Percentiles rank a stretch among this genome's conserved stretches.
Evolutionary conservation across 1,140 invertebrate genomes (phyloP).

Genomic region (Bombus cullumanus): DNA sequence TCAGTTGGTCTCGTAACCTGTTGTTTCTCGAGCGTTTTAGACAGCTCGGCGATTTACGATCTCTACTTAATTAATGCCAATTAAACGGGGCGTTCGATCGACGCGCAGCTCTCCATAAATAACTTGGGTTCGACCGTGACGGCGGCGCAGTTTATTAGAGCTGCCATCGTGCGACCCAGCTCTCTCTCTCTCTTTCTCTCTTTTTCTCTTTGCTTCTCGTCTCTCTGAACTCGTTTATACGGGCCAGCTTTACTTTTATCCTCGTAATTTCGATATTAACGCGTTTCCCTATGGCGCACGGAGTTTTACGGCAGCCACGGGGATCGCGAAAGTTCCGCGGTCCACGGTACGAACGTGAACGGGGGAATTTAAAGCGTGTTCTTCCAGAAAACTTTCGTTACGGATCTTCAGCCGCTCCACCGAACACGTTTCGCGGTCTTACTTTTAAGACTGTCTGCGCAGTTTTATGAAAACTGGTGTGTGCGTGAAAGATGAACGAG

Average conservation of each 20-base stretch:
- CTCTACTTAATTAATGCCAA: slow-evolving; percentile 48
- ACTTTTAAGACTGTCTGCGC: not conserved
- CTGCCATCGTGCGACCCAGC: not conserved
- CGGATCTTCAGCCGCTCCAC: too few species aligned
- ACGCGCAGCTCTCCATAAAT: slow-evolving; percentile 28
- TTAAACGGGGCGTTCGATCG: slow-evolving; percentile 39
- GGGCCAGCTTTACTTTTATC: not conserved
- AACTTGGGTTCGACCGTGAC: not conserved
- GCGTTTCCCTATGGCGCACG: not conserved
- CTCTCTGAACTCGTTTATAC: too few species aligned
- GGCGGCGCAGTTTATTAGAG: slow-evolving; percentile 22
- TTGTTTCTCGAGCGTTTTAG: slow-evolving; percentile 9
- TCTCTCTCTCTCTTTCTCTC: too few species aligned
- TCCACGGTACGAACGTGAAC: not conserved
- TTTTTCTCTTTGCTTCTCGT: too few species aligned
- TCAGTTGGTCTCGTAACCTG: slow-evolving; percentile 23
- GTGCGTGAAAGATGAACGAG: not conserved
- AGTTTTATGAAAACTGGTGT: not conserved
- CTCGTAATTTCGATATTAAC: slow-evolving; percentile 8
- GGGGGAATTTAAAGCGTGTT: not conserved
- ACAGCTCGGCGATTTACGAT: slow-evolving; percentile 40
- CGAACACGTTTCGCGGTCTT: not conserved
- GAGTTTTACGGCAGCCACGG: not conserved
- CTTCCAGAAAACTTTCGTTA: not conserved
- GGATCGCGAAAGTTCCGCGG: too few species aligned